These are phyloP conservation scores for Grus americana DNA, from an alignment of 2,113 vertebrate species.

Conservation along the genomic window DNA sequence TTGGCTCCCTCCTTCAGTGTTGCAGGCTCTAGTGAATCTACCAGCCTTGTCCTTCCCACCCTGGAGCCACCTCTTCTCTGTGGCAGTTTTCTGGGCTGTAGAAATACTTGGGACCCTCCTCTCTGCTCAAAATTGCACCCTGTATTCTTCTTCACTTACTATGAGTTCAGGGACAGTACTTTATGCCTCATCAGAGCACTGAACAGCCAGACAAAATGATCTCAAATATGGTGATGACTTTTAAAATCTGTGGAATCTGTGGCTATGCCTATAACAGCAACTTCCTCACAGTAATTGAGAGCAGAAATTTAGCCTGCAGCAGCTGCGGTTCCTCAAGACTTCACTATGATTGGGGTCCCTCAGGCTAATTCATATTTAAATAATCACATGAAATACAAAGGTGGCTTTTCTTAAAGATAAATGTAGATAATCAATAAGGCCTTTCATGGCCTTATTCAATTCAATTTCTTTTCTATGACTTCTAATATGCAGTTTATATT, in stretches of 20 bases:
- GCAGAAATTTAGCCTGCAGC: background rate
- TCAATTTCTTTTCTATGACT: background rate
- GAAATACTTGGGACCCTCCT: background rate
- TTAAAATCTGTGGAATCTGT: background rate
- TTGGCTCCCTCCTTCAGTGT: background rate
- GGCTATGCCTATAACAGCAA: background rate
- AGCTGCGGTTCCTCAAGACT: background rate
- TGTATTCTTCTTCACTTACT: background rate
- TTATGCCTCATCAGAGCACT: background rate
- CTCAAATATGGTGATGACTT: background rate
- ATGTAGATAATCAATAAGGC: background rate
- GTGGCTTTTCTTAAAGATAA: background rate
- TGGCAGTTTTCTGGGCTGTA: background rate
- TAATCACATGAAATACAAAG: background rate
- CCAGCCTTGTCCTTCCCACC: background rate
- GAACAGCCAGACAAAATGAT: background rate
- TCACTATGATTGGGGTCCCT: background rate
- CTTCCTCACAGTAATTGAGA: background rate
- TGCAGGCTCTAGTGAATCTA: background rate
- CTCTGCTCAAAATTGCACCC: background rate
- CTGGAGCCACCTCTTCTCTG: background rate
- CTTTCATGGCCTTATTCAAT: background rate
- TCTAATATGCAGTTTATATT: background rate
- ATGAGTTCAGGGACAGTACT: background rate
- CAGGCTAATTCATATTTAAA: background rate